Evolutionary conservation across 2,797 vertebrate genomes (phyloP).

Genomic region (Tinamus major): DNA sequence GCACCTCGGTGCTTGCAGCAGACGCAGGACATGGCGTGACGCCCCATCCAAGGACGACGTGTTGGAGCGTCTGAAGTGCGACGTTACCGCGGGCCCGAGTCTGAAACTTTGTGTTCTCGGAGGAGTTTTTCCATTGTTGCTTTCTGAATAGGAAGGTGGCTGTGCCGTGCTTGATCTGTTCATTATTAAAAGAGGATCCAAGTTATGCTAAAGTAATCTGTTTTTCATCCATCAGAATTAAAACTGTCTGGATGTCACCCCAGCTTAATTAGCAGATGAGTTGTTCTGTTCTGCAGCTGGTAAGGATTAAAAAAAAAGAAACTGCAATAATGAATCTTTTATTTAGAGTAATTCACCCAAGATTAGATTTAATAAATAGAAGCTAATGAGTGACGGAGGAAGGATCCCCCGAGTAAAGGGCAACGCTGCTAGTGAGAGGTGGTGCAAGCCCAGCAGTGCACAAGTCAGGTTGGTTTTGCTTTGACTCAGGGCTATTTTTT

Average conservation of each 20-base stretch:
- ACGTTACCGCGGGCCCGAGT: neutral
- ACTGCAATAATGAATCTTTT: neutral
- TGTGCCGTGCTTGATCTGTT: neutral
- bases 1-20: fast-evolving
- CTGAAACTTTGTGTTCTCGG: neutral
- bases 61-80: neutral
- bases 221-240: neutral
- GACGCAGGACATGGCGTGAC: fast-evolving
- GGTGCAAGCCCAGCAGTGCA: neutral
- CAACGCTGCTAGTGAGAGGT: fast-evolving
- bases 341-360: neutral
- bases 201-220: neutral
- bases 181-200: neutral
- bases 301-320: neutral
- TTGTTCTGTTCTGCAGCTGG: neutral
- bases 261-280: neutral
- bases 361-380: neutral
- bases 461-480: fast-evolving
- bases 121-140: neutral
- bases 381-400: neutral
- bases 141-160: neutral
- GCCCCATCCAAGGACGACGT: neutral
- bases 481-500: neutral
- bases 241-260: neutral
- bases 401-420: fast-evolving